phyloP scores from a whole-genome alignment of 2,888 invertebrate species.

The Aromia moschata region DNA sequence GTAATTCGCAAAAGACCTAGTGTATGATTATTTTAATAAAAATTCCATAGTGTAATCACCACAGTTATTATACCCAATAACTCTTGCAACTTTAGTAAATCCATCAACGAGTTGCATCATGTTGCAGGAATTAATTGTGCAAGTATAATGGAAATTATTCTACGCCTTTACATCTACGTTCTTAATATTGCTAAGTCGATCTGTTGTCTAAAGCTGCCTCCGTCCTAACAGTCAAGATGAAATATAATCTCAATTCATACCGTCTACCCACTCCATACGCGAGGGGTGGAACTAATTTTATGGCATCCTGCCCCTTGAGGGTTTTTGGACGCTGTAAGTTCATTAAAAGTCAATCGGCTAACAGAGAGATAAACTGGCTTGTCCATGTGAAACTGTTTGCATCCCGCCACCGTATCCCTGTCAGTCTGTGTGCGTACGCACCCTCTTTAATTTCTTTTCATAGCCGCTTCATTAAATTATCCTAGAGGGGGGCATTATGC shows the following conservation, averaged over 20 bases:
- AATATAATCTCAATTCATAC: conserved; percentile 24
- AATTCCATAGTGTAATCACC: too few relatives aligned
- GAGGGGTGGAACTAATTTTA: conserved; percentile 46
- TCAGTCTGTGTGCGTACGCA: conserved; percentile 35
- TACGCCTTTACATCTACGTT: too few relatives aligned
- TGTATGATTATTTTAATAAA: too few relatives aligned
- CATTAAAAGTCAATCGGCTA: conserved; percentile 63
- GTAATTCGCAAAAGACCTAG: too few relatives aligned
- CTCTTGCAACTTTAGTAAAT: too few relatives aligned
- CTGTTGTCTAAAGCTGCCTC: too few relatives aligned
- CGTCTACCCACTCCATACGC: conserved; percentile 13
- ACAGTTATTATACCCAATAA: too few relatives aligned
- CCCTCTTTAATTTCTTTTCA: conserved; percentile 39
- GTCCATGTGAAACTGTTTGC: conserved; percentile 29
- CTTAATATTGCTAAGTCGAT: too few relatives aligned
- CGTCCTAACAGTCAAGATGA: too few relatives aligned
- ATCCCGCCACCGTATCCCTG: conserved; percentile 26
- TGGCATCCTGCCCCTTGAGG: conserved; percentile 49
- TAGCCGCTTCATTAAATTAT: conserved; percentile 22
- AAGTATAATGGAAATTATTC: too few relatives aligned
- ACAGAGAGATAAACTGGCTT: conserved; percentile 54
- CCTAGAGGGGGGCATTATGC: conserved; percentile 4
- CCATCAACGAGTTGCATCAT: too few relatives aligned
- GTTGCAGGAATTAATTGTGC: too few relatives aligned
- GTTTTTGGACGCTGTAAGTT: conserved; percentile 60